phyloP scores from a whole-genome alignment of 2,888 invertebrate species.

The Neoitamus cyanurus region DNA sequence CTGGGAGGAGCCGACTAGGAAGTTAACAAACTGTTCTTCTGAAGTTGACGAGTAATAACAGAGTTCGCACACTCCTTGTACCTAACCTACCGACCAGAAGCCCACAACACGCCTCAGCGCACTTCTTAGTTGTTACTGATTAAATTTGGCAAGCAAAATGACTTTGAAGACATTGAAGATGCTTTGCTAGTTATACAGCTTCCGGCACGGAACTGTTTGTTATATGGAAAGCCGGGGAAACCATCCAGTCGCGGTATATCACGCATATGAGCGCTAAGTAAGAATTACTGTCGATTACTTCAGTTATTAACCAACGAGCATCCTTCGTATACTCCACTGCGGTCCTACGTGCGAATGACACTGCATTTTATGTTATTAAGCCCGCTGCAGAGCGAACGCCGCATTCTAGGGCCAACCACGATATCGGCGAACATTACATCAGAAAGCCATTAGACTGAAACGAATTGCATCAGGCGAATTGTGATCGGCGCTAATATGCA shows the following conservation, averaged over 20 bases:
- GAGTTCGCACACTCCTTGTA: background rate
- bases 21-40: background rate
- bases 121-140: background rate
- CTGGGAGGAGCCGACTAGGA: background rate
- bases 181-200: background rate
- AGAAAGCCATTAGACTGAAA: background rate
- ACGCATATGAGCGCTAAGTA: background rate
- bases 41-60: background rate
- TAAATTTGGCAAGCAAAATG: background rate
- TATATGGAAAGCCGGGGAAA: background rate
- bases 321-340: background rate
- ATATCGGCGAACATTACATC: background rate
- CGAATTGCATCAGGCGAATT: background rate
- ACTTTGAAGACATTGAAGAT: background rate
- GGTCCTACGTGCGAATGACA: background rate
- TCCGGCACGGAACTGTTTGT: background rate
- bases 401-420: background rate
- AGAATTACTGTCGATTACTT: background rate
- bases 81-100: background rate
- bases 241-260: background rate
- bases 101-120: background rate
- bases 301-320: background rate
- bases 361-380: background rate
- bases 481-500: background rate
- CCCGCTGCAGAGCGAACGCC: background rate